These are phyloP conservation scores for Ceratina australensis DNA, from an alignment of 1,140 invertebrate genomes.

Conservation along the genomic window DNA sequence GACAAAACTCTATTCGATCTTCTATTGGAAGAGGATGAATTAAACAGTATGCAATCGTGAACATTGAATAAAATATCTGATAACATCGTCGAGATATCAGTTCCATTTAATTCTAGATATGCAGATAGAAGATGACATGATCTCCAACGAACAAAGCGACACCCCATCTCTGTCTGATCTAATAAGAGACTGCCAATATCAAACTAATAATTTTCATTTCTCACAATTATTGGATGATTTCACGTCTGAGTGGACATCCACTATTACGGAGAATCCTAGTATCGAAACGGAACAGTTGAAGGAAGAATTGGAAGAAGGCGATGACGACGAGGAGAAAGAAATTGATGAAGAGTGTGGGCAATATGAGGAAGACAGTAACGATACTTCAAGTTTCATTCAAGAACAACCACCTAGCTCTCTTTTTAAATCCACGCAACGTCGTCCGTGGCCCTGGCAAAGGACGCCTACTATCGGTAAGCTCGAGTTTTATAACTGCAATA, in stretches of 20 bases:
- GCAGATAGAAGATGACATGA: conserved; percentile 64
- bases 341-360: background rate
- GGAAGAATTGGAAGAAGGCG: conserved; percentile 36
- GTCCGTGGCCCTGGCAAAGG: conserved; percentile 69
- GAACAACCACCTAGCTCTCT: conserved; percentile 64
- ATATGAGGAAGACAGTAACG: conserved; percentile 49
- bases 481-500: background rate
- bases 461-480: conserved; percentile 32
- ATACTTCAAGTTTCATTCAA: conserved; percentile 53
- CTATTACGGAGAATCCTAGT: conserved; percentile 39
- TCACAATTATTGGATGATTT: conserved; percentile 58
- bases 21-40: conserved; percentile 73
- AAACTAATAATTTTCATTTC: conserved; percentile 57
- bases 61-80: background rate
- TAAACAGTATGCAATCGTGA: conserved; percentile 61
- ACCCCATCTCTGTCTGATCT: conserved; percentile 65
- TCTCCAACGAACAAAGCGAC: conserved; percentile 52
- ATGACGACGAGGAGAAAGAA: too few species aligned
- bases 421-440: conserved; percentile 57
- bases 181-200: conserved; percentile 67
- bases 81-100: background rate
- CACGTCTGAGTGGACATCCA: conserved; percentile 60
- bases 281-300: conserved; percentile 43
- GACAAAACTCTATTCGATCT: conserved; percentile 73
- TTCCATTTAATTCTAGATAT: conserved; percentile 58